These are phyloP conservation scores for Pristionchus arcanus DNA, from an alignment of 2,888 invertebrate genomes.

Conservation along the genomic window DNA sequence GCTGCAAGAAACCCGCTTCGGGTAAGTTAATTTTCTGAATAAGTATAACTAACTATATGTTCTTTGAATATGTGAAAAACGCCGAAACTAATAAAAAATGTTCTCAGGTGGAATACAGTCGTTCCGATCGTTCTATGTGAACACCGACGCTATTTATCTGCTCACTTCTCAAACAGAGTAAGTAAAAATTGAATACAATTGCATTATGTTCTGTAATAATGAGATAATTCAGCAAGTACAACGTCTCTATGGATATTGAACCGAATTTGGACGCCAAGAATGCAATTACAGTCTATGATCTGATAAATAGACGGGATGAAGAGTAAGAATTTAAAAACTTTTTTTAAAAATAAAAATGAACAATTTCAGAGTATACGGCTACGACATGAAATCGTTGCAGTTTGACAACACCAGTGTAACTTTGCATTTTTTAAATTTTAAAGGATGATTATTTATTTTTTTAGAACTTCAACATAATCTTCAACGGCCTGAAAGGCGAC, in stretches of 20 bases:
- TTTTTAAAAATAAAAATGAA: neutral
- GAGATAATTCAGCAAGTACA: neutral
- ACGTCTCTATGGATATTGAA: neutral
- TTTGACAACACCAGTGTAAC: neutral
- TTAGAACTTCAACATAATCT: neutral
- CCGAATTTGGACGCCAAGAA: neutral
- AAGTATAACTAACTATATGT: too few relatives aligned
- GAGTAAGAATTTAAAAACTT: too few relatives aligned
- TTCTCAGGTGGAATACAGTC: neutral
- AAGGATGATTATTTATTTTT: neutral
- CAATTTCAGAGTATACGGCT: neutral
- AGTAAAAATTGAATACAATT: neutral
- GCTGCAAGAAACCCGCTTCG: neutral
- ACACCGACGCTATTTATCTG: neutral
- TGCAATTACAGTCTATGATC: too few relatives aligned
- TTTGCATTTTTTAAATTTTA: neutral
- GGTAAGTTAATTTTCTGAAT: too few relatives aligned
- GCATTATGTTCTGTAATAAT: too few relatives aligned
- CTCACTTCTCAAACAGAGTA: neutral
- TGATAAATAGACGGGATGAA: too few relatives aligned
- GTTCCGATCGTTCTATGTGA: neutral
- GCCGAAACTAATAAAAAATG: too few relatives aligned
- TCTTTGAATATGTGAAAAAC: too few relatives aligned
- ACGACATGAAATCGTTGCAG: neutral
- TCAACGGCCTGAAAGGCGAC: neutral